These are phyloP conservation scores for Dimorphilus gyrociliatus DNA, from an alignment of 2,888 invertebrate genomes.

Conservation along the genomic window DNA sequence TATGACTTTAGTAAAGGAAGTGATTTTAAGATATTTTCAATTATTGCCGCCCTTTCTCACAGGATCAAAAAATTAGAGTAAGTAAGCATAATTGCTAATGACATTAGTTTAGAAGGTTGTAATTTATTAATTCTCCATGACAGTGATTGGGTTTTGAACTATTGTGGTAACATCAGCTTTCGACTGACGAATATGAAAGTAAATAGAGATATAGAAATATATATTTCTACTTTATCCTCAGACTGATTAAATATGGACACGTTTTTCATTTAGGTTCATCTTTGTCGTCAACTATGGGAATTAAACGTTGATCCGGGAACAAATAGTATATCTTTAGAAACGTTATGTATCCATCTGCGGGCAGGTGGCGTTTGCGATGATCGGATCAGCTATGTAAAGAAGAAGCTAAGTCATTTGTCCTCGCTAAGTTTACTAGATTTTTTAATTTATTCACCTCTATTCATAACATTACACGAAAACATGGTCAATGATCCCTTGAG, in stretches of 20 bases:
- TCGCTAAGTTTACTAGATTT: constrained; percentile 31
- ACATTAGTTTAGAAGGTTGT: neutral
- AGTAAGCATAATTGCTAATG: constrained; percentile 10
- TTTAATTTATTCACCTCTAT: constrained; percentile 32
- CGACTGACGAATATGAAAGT: no score
- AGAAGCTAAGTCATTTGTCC: constrained; percentile 20
- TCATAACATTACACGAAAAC: constrained; percentile 31
- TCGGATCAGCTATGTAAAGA: constrained; percentile 23
- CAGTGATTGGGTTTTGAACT: no score
- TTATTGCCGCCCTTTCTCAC: constrained; percentile 30
- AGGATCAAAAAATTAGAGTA: constrained; percentile 27
- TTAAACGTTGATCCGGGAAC: constrained; percentile 26
- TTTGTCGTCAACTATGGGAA: constrained; percentile 35
- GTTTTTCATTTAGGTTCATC: no score
- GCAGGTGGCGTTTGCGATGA: constrained; percentile 29
- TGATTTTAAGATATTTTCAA: constrained; percentile 28
- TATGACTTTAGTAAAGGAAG: constrained; percentile 23
- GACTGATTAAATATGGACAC: no score
- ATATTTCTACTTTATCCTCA: no score
- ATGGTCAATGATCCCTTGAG: constrained; percentile 29
- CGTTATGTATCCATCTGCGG: constrained; percentile 27
- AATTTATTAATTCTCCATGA: no score
- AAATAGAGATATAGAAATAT: no score
- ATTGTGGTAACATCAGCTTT: no score
- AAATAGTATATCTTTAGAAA: constrained; percentile 24